Evolutionary conservation across 2,797 vertebrate species (phyloP).

Genomic region (Pelobates cultripes): DNA sequence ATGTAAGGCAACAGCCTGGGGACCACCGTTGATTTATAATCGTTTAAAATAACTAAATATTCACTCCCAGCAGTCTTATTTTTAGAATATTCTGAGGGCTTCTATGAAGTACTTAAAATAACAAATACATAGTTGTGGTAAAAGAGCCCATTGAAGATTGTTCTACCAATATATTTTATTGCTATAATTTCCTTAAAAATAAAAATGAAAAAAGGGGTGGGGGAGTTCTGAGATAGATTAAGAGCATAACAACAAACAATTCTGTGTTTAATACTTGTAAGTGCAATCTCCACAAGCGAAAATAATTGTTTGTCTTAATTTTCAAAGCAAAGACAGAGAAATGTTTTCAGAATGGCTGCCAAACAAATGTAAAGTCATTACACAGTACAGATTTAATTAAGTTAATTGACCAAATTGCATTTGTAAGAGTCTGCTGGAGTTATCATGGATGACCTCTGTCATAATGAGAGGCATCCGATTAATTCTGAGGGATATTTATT

Average conservation of each 20-base stretch:
- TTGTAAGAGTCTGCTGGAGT: conserved; percentile 85
- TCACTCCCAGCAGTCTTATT: too few relatives aligned
- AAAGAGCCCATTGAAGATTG: too few relatives aligned
- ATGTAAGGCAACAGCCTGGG: too few relatives aligned
- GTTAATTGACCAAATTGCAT: conserved; percentile 91
- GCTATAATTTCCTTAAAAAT: too few relatives aligned
- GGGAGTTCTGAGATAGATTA: background rate
- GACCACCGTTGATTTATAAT: too few relatives aligned
- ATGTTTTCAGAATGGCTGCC: conserved; percentile 67
- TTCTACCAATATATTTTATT: too few relatives aligned
- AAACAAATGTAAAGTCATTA: conserved; percentile 80
- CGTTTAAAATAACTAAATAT: too few relatives aligned
- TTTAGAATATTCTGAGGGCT: too few relatives aligned
- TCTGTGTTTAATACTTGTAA: background rate
- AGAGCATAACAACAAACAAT: background rate
- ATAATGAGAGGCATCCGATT: conserved; percentile 73
- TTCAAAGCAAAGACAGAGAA: conserved; percentile 9
- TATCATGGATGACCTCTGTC: conserved; percentile 82
- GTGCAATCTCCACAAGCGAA: background rate
- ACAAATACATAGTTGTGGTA: too few relatives aligned
- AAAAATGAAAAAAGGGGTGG: too few relatives aligned
- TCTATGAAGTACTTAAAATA: too few relatives aligned
- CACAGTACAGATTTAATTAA: conserved; percentile 86
- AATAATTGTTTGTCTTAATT: conserved; percentile 19
- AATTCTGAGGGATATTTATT: conserved; percentile 77